Conservation (phyloP, 2,797 vertebrate genomes). For the Anas acuta region DNA sequence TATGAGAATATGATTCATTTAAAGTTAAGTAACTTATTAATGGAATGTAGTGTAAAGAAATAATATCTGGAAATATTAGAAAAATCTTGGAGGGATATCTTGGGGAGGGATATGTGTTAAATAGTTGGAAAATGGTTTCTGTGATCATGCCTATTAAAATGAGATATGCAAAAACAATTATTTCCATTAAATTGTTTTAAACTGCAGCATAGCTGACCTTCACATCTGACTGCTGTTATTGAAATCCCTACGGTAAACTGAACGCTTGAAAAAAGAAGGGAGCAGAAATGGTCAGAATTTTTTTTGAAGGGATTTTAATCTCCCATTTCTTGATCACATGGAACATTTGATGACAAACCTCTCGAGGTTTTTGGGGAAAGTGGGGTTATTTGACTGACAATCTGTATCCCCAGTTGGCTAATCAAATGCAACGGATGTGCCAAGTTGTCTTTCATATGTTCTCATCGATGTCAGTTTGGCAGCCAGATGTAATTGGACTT, state of each 20-base stretch:
- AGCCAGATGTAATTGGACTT: constrained; percentile 25
- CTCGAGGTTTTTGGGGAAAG: not conserved
- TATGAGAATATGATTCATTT: not conserved
- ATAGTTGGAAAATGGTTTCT: not conserved
- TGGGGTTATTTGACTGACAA: constrained; percentile 20
- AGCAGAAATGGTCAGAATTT: not conserved
- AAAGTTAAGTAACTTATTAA: constrained; percentile 21
- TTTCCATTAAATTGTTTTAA: not conserved
- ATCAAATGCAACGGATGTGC: constrained; percentile 13
- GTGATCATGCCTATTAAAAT: not conserved
- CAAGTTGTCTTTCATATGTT: constrained; percentile 42
- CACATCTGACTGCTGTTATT: not conserved
- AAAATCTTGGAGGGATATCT: not conserved
- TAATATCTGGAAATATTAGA: not conserved
- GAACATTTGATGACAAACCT: constrained; percentile 31
- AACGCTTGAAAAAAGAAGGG: not conserved
- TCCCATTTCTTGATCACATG: constrained; percentile 1
- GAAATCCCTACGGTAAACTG: not conserved
- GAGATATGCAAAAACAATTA: not conserved
- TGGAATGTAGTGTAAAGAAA: constrained; percentile 9
- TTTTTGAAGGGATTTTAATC: not conserved
- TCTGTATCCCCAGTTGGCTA: not conserved
- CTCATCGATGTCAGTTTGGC: constrained; percentile 13
- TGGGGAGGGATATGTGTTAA: not conserved
- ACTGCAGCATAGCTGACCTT: not conserved